Evolutionary conservation across 2,888 invertebrate species (phyloP), one percentile per base, ranked within the genome.

Genomic region (Leptogaster cylindrica): DNA sequence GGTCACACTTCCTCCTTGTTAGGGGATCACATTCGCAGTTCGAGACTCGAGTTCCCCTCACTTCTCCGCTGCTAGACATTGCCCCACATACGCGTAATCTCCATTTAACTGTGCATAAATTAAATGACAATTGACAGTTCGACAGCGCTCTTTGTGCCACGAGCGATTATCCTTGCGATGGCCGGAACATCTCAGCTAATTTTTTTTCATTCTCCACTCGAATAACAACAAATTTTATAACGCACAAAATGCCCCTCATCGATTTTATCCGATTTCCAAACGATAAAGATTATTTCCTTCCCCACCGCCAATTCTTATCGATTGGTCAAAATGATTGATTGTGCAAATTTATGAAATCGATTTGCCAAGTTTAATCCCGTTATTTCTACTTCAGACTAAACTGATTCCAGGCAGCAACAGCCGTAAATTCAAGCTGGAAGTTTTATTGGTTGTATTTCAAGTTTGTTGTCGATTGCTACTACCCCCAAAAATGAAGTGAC

Each of bases 281-380:
- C 20, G 20, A 23, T 20, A 23, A 55, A 55, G 55, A 55, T 55
- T 18, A 55, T 55, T 55, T 33, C 55, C 39, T 55, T 55, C 55
- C 20, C 39, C n/a, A n/a, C n/a, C n/a, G n/a, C n/a, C n/a, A n/a
- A n/a, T n/a, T n/a, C n/a, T n/a, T n/a, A n/a, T n/a, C n/a, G n/a
- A n/a, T n/a, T n/a, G n/a, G n/a, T n/a, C n/a, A n/a, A 36, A 36
- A 55, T 55, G 55, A 55, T 55, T 55, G 55, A 55, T 55, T 18
- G 55, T 12, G 39, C 36, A 36, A 55, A 55, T 55, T 55, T 55
- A 36, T 39, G 16, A 55, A 36, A 36, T 55, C 55, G 55, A 55
- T 55, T 55, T 55, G 36, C 23, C 23, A 14, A 12, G 12, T 18
- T 41, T 41, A 41, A 41, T 41, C 6, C 18, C 41, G 41, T 41